A percentile compares a stretch with the other conserved stretches of the same genome.
These are phyloP conservation scores for Gymnocheta viridis DNA, from an alignment of 2,888 invertebrate genomes.

Conservation along the genomic window DNA sequence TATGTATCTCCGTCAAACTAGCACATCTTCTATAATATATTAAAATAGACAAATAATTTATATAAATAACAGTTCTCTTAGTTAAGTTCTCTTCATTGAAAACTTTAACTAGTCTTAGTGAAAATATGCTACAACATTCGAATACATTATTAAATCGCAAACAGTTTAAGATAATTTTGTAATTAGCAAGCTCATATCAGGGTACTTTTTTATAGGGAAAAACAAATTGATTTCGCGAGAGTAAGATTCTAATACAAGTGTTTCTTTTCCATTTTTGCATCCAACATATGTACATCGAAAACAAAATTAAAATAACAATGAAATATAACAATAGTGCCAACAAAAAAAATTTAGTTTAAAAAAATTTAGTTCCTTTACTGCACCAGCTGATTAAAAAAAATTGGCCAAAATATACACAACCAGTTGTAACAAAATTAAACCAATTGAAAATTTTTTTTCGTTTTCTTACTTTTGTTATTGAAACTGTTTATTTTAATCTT, in stretches of 20 bases:
- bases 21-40: no score
- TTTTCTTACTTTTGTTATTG: not conserved
- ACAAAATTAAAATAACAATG: not conserved
- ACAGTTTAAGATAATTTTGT: no score
- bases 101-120: no score
- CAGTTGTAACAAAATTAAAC: conserved; percentile 46
- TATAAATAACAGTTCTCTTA: no score
- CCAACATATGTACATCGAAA: not conserved
- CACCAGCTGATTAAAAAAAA: conserved; percentile 55
- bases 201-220: no score
- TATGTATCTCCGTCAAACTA: no score
- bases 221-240: not conserved
- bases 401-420: conserved; percentile 9
- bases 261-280: not conserved
- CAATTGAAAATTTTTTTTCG: no score
- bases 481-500: conserved; percentile 8
- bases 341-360: conserved; percentile 36
- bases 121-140: no score
- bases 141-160: no score
- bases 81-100: no score
- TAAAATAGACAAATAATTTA: no score
- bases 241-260: not conserved
- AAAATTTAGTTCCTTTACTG: conserved; percentile 52
- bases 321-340: conserved; percentile 41
- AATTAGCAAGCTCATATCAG: no score